These are phyloP conservation scores for Coelogynopora nodosa DNA, from an alignment of 2,888 invertebrate species.

Conservation along the genomic window DNA sequence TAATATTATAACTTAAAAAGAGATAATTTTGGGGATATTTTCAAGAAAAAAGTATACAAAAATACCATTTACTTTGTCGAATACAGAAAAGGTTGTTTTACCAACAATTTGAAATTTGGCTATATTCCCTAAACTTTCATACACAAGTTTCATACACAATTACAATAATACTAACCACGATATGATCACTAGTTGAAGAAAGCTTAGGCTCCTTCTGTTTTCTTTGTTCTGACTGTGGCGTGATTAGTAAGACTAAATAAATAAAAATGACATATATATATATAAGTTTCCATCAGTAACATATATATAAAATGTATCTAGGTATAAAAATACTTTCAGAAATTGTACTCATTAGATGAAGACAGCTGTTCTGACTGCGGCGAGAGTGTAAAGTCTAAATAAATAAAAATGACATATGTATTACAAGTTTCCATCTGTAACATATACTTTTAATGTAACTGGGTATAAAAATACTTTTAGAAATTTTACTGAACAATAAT, in stretches of 20 bases:
- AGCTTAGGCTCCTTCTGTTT: not conserved
- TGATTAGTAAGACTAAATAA: not conserved
- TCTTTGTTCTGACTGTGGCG: not conserved
- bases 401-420: not conserved
- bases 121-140: no score
- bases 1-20: no score
- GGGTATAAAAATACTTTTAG: not conserved
- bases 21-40: no score
- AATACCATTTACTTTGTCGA: no score
- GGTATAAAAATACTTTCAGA: no score
- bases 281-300: no score
- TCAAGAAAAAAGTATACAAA: no score
- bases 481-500: not conserved
- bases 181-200: not conserved
- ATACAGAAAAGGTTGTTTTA: no score
- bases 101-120: not conserved
- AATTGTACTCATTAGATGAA: not conserved
- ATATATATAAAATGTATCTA: no score
- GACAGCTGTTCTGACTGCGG: not conserved
- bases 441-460: not conserved
- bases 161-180: not conserved
- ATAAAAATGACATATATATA: not conserved
- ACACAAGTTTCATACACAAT: not conserved
- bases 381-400: not conserved
- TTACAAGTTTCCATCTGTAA: not conserved